Evolutionary conservation across 2,113 vertebrate species (phyloP), one percentile per base, ranked within the genome.

Genomic region (Carettochelys insculpta): DNA sequence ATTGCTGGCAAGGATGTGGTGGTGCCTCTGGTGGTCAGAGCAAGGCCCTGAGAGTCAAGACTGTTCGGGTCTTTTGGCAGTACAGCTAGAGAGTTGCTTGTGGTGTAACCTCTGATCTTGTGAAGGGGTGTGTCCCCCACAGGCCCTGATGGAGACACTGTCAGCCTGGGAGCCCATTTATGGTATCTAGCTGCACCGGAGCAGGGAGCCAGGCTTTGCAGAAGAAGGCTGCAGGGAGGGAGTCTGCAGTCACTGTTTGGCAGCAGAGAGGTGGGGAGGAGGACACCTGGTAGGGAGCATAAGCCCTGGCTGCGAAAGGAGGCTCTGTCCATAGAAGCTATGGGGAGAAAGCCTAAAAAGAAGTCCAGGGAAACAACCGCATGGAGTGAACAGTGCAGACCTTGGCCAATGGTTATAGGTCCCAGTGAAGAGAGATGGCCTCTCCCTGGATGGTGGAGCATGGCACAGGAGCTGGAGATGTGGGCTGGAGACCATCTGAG

Each of bases 31-130:
- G 22, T 71, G 65, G 19, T 71, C 41, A 22, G 38, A 43, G 38
- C 38, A 73, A 20, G 41, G 68, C 38, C 43, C n/a, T 25, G 24
- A 43, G 11, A 25, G 68, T 73, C 68, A 43, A 43, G 41, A 71
- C 11, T 43, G 11, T 10, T 41, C 19, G 65, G 65, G 17, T 73
- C 68, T 73, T 24, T 73, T 43, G 19, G n/a, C 20, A 65, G n/a
- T n/a, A n/a, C 14, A 4, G 61, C 16, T 65, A 91, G 29, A 1
- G 0, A 20, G 0, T 2, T 93, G 90, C 78, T 8, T 71, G 13
- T 16, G 88, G 88, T 94, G 82, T 94, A 92, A 88, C 80, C 90
- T 7, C 87, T 93, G 92, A 94, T 90, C 9, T 34, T 65, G 34
- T n/a, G 58, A 65, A 4, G 29, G 14, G 56, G 29, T 3, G 56